Conservation (phyloP, 2,113 vertebrate species). For the Morone saxatilis region DNA sequence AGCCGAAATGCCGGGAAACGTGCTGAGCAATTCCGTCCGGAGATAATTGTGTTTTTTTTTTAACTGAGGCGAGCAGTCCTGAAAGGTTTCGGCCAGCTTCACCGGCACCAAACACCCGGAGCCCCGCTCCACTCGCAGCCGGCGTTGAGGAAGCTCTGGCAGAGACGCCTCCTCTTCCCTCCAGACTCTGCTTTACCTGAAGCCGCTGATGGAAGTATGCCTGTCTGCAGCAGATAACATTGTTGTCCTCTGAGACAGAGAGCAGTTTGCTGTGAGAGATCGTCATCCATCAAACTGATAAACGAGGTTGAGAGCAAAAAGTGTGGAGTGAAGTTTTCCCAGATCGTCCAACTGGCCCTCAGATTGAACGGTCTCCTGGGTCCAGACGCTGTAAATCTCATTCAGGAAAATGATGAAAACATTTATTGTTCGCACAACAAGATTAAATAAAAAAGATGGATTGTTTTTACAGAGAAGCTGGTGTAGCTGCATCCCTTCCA, state of each 20-base stretch:
- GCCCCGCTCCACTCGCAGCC: conserved; percentile 5
- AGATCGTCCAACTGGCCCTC: no score
- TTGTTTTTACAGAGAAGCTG: no score
- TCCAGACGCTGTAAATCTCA: no score
- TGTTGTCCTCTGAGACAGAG: background rate
- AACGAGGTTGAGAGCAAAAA: background rate
- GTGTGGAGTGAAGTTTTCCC: no score
- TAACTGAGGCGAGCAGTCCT: conserved; percentile 7
- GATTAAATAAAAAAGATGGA: no score
- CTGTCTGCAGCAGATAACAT: conserved; percentile 71
- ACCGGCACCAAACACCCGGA: conserved; percentile 7
- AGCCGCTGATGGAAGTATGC: conserved; percentile 52
- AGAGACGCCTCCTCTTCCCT: conserved; percentile 17
- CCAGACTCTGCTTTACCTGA: conserved; percentile 59
- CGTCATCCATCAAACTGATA: background rate
- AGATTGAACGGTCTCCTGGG: no score
- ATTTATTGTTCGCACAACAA: no score
- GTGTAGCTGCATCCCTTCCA: no score
- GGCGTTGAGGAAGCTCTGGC: conserved; percentile 8
- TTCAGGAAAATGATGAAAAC: no score
- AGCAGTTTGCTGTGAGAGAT: background rate
- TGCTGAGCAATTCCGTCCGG: conserved; percentile 53
- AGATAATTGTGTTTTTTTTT: conserved; percentile 48
- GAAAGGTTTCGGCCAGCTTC: conserved; percentile 40
- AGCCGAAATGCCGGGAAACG: conserved; percentile 53